Evolutionary conservation across 1,140 invertebrate species (phyloP), one percentile per base, ranked within the genome.

Genomic region (Calycopis cecrops): DNA sequence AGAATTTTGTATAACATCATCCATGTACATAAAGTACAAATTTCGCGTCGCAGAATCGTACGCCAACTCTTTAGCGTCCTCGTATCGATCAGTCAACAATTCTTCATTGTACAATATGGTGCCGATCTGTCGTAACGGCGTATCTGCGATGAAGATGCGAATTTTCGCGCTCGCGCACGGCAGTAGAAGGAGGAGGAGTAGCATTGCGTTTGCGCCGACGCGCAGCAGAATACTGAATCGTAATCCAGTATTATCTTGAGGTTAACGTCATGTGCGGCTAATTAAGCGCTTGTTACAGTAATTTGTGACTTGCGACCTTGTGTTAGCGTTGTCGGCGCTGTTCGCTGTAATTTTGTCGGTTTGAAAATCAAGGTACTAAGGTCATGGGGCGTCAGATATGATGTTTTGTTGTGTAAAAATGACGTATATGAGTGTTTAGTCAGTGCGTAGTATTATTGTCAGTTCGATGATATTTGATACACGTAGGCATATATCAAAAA

Each of bases 11-110:
- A 85, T 56, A 9, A 42, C 18, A 33, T 78, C 76, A 42, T 86
- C 83, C 83, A 86, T 86, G 62, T 83, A 80, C 76, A 83, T 82
- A 57, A 86, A 86, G 48, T 67, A 86, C 10, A 86, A 59, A 42
- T 79, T 82, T 69, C 79, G 71, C 18, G 66, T 80, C 8, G 72
- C 62, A 0, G 81, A 83, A 53, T 86, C 83, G 58, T 86, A 86
- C 0, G 73, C 71, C 33, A 86, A 44, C 50, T 86, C 83, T 52
- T 79, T 86, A 0, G 73, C 73, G 3, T 71, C 67, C 21, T 65
- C 54, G 34, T 62, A 86, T 37, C 71, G 10, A 33, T 80, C 55
- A 1, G 81, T 80, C 2, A 86, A 17, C 8, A 85, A 50, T 53
- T 78, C 71, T 50, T 77, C 72, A 49, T 78, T 84, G 57, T 87